Conservation (phyloP, 2,888 invertebrate genomes). For the Drosophila tanythrix region DNA sequence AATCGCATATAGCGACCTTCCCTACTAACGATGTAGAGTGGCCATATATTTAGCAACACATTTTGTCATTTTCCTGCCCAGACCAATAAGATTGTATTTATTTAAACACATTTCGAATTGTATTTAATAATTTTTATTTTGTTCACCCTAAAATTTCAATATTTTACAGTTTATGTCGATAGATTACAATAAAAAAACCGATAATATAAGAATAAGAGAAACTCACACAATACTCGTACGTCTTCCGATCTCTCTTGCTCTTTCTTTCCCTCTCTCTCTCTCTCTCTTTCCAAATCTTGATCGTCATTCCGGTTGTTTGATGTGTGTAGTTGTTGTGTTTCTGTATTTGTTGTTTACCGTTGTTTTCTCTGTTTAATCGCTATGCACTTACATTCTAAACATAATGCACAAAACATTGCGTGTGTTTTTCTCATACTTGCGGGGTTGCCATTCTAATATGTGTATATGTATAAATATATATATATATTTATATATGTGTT, state of each 20-base stretch:
- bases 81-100: neutral
- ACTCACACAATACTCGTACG: slow-evolving; percentile 55
- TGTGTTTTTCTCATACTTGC: slow-evolving; percentile 12
- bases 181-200: slow-evolving; percentile 25
- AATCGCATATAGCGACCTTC: neutral
- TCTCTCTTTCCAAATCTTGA: neutral
- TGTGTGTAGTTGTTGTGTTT: slow-evolving; percentile 14
- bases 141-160: slow-evolving; percentile 37
- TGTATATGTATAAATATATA: neutral
- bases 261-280: slow-evolving; percentile 27
- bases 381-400: slow-evolving; percentile 53
- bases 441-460: slow-evolving; percentile 9
- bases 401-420: slow-evolving; percentile 29
- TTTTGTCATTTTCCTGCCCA: neutral
- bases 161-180: slow-evolving; percentile 50
- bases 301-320: slow-evolving; percentile 22
- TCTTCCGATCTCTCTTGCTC: slow-evolving; percentile 26
- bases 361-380: slow-evolving; percentile 32
- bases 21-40: neutral
- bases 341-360: slow-evolving; percentile 7
- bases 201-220: slow-evolving; percentile 27
- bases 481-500: neutral
- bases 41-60: neutral
- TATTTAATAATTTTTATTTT: slow-evolving; percentile 39
- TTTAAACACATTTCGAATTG: slow-evolving; percentile 12